Conservation (phyloP, 2,113 vertebrate genomes). For the Sebastes schlegelii region DNA sequence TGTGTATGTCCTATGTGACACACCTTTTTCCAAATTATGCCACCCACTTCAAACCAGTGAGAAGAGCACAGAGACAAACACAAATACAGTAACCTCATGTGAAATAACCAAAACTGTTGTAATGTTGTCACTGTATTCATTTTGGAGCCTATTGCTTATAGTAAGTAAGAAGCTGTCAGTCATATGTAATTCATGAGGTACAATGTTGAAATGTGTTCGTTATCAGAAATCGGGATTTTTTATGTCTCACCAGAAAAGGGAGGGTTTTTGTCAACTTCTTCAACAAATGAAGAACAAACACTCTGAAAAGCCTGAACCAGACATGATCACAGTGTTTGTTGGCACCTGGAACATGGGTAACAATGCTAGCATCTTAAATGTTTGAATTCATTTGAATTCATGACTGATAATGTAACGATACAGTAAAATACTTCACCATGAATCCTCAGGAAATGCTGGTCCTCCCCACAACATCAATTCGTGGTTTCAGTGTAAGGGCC, state of each 20-base stretch:
- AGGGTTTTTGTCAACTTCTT: conserved; percentile 97
- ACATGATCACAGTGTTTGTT: conserved; percentile 97
- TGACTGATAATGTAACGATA: background rate
- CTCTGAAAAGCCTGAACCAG: conserved; percentile 94
- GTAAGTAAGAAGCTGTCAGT: background rate
- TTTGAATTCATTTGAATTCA: background rate
- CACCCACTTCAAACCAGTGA: too few relatives aligned
- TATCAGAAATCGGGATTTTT: background rate
- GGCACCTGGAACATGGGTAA: conserved; percentile 99
- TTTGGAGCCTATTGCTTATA: background rate
- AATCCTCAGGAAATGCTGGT: conserved; percentile 88
- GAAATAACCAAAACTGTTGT: background rate
- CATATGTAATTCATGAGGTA: background rate
- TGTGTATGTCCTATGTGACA: too few relatives aligned
- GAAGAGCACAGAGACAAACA: too few relatives aligned
- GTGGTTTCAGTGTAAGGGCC: conserved; percentile 98
- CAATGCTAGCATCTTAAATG: background rate
- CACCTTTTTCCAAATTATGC: background rate
- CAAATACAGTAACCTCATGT: background rate
- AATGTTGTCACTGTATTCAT: background rate
- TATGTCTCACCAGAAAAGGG: conserved; percentile 89
- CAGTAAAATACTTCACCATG: background rate
- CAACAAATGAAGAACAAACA: conserved; percentile 99
- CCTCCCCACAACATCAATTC: conserved; percentile 92
- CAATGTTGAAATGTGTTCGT: background rate